Base-by-base conservation (phyloP, 2,113 vertebrate genomes). In the Henicopernis longicauda region DNA sequence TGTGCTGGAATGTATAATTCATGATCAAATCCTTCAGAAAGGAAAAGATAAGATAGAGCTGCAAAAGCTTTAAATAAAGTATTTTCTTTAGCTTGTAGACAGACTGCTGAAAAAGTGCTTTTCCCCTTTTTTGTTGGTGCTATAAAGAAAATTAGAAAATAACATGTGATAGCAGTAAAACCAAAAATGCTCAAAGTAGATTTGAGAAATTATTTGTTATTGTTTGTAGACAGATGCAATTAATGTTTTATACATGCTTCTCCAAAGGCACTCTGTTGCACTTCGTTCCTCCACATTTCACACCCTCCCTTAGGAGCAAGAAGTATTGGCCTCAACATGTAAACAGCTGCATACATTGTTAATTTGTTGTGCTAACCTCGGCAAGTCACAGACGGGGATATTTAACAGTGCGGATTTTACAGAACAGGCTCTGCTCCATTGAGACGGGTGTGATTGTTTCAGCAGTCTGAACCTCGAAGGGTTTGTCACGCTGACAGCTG, bases 1-100 rank as follows among this genome's bases (percentile, higher is more conserved):
- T 50, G 27, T 95, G 86, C 73, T 91, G 74, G 74, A 92, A 98
- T 98, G 97, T 91, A 97, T 98, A 98, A 98, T 98, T 98, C 96
- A 98, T 97, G 66, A 97, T 85, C 86, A 95, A 95, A 96, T 90
- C 91, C 79, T 97, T 98, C 92, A 97, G 97, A 98, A 97, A 90
- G 85, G 92, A 95, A 96, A 79, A 97, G 96, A 97, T 97, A 97
- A 97, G 91, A 97, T n/a, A 80, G 55, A 86, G 40, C 74, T 55
- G 83, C 80, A 96, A 97, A 97, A 94, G 67, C 80, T 96, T 94
- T 93, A 97, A 96, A 94, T 96, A 92, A 97, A 97, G 90, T 95
- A 94, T 97, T 97, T 97, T 96, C 94, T 98, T 85, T 92, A 82
- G 38, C 83, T 95, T 97, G 85, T 69, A 95, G 78, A 86, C 36